phyloP scores from a whole-genome alignment of 1,140 invertebrate species.

The Glossosoma conforme region DNA sequence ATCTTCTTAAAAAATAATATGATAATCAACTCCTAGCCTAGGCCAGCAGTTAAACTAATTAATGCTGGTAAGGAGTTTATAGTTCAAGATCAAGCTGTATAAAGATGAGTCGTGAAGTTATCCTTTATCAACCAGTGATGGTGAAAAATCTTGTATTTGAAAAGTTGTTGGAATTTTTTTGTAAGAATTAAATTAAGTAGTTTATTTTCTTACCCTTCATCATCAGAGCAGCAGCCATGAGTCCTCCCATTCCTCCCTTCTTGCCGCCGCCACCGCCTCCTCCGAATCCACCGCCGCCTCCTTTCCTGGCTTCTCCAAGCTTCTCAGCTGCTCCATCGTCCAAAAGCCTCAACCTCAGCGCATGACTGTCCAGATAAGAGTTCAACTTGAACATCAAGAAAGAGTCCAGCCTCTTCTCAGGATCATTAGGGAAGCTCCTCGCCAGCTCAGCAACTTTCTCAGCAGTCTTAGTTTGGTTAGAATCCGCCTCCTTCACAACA shows the following conservation, averaged over 20 bases:
- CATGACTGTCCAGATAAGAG: constrained; percentile 65
- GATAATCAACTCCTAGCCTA: too few relatives aligned
- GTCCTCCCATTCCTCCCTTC: constrained; percentile 54
- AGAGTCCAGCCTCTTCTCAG: constrained; percentile 70
- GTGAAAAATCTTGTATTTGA: too few relatives aligned
- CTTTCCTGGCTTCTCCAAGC: constrained; percentile 44
- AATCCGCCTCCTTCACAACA: constrained; percentile 60
- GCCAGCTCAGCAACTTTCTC: constrained; percentile 68
- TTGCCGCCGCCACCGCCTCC: constrained; percentile 41
- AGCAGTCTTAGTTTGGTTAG: constrained; percentile 52
- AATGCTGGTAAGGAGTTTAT: too few relatives aligned
- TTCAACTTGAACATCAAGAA: constrained; percentile 66
- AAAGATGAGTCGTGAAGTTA: too few relatives aligned
- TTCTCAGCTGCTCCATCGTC: constrained; percentile 58
- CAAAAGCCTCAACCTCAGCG: constrained; percentile 66
- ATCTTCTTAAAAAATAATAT: too few relatives aligned
- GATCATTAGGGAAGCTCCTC: constrained; percentile 67
- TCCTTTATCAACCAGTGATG: too few relatives aligned
- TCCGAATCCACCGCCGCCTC: constrained; percentile 44
- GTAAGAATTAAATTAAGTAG: too few relatives aligned
- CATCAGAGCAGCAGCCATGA: constrained; percentile 53
- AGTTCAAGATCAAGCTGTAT: too few relatives aligned
- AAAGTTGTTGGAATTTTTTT: too few relatives aligned
- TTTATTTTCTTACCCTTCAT: constrained; percentile 65
- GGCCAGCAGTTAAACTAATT: too few relatives aligned